Percentiles rank a stretch among this genome's conserved stretches.
Conservation (phyloP, 1,140 invertebrate genomes). For the Penaeus indicus region DNA sequence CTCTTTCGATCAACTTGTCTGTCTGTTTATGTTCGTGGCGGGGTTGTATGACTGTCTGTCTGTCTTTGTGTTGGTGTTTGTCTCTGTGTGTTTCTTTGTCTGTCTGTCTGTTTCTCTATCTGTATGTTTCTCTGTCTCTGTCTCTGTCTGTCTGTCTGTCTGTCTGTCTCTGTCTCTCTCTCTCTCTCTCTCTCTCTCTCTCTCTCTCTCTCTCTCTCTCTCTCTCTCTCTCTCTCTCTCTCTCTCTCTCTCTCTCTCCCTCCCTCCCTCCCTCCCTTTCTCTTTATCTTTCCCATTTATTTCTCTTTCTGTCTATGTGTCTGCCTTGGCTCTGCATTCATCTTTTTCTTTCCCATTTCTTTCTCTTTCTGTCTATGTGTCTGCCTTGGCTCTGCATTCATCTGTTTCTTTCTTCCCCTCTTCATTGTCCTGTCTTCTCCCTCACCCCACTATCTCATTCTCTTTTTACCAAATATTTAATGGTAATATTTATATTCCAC, state of each 20-base stretch:
- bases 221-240: conserved; percentile 23
- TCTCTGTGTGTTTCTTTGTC: not conserved
- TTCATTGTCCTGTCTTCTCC: not conserved
- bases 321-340: not conserved
- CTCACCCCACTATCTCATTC: not conserved
- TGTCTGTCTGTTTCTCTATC: not conserved
- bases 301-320: not conserved
- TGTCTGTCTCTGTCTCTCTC: not conserved
- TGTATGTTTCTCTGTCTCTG: not conserved
- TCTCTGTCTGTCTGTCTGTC: not conserved
- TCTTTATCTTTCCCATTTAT: too few species aligned
- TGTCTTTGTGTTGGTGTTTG: not conserved
- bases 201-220: conserved; percentile 39
- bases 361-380: not conserved
- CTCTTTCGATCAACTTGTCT: too few species aligned
- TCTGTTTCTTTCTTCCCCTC: not conserved
- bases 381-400: not conserved
- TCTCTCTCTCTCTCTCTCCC: too few species aligned
- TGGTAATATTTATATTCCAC: too few species aligned
- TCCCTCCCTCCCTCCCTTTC: too few species aligned
- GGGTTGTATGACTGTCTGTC: not conserved
- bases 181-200: conserved; percentile 15
- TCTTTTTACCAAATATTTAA: not conserved
- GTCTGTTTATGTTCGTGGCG: not conserved
- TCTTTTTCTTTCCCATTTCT: not conserved